phyloP scores from a whole-genome alignment of 1,140 invertebrate species.

The Orussus abietinus region DNA sequence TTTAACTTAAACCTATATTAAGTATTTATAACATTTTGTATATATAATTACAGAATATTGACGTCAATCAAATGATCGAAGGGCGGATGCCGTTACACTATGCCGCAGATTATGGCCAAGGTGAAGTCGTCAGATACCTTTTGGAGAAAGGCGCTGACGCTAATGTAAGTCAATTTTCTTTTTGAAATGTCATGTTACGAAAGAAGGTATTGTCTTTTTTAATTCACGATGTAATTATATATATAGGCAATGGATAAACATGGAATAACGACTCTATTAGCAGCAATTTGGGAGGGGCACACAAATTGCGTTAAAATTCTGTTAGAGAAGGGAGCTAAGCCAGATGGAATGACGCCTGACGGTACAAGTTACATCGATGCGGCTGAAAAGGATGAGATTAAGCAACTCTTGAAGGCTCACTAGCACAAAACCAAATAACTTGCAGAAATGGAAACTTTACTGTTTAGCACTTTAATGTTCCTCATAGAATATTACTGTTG shows the following conservation, averaged over 20 bases:
- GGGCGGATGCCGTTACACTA: slow-evolving; percentile 82
- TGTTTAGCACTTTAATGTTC: slow-evolving; percentile 49
- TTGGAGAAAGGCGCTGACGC: slow-evolving; percentile 85
- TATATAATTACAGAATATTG: slow-evolving; percentile 63
- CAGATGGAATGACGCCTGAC: slow-evolving; percentile 79
- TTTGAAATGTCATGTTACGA: too few relatives aligned
- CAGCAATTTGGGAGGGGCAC: slow-evolving; percentile 95
- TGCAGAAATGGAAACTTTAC: slow-evolving; percentile 39
- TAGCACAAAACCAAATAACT: slow-evolving; percentile 41
- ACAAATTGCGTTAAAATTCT: slow-evolving; percentile 85
- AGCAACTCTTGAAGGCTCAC: slow-evolving; percentile 57
- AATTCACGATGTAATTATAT: slow-evolving; percentile 16
- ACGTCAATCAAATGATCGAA: slow-evolving; percentile 83
- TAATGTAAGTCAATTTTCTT: slow-evolving; percentile 86
- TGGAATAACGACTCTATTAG: slow-evolving; percentile 86
- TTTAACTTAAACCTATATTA: too few relatives aligned
- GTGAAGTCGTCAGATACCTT: slow-evolving; percentile 84
- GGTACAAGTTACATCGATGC: slow-evolving; percentile 81
- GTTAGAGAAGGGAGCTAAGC: slow-evolving; percentile 81
- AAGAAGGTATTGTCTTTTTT: slow-evolving; percentile 8
- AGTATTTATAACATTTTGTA: neutral
- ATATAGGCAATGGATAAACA: slow-evolving; percentile 84
- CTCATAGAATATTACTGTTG: slow-evolving; percentile 43
- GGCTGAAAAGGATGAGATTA: slow-evolving; percentile 90
- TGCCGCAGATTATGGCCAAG: slow-evolving; percentile 94